Evolutionary conservation across 2,888 invertebrate genomes (phyloP).

Genomic region (Cristatella mucedo): DNA sequence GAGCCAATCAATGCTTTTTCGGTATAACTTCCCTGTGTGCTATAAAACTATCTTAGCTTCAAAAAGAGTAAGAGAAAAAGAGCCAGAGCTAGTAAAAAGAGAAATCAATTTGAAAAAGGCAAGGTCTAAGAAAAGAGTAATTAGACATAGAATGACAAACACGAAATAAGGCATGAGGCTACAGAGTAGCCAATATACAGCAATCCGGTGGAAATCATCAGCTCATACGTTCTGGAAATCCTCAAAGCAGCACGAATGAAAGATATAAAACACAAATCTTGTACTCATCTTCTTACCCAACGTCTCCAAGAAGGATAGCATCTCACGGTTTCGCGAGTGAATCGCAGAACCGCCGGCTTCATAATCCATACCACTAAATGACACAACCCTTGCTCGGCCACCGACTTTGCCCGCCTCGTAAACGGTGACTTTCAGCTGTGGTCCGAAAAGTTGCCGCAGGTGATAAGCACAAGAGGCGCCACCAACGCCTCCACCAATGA

Average conservation of each 20-base stretch:
- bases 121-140: too few species aligned
- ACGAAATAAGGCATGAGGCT: too few species aligned
- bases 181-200: too few species aligned
- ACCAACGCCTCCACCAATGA: conserved; percentile 50
- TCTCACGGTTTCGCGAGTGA: conserved; percentile 46
- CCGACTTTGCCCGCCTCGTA: conserved; percentile 45
- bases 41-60: too few species aligned
- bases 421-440: conserved; percentile 42
- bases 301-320: conserved; percentile 43
- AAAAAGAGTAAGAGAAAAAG: too few species aligned
- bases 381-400: conserved; percentile 44
- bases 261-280: neutral
- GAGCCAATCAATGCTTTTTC: too few species aligned
- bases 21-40: too few species aligned
- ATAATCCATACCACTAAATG: conserved; percentile 41
- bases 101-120: too few species aligned
- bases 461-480: conserved; percentile 47
- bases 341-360: conserved; percentile 49
- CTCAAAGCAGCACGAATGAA: neutral
- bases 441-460: conserved; percentile 39
- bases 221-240: neutral
- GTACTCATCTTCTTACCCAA: conserved; percentile 38
- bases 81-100: too few species aligned
- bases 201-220: neutral
- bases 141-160: too few species aligned